phyloP scores from a whole-genome alignment of 2,113 vertebrate genomes.

The Xiphophorus couchianus region DNA sequence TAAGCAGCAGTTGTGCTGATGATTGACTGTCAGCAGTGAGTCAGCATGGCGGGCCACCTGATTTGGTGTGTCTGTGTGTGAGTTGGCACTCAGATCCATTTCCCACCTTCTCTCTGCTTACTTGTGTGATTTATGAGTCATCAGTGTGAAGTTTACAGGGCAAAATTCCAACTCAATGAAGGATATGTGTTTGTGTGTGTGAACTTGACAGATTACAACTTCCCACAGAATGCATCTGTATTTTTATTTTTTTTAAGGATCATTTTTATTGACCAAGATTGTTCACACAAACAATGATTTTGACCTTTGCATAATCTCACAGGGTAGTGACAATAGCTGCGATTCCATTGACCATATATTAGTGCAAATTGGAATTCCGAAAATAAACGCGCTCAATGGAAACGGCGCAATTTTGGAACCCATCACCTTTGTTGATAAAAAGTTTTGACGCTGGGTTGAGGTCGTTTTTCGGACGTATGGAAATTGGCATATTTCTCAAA shows the following conservation, averaged over 20 bases:
- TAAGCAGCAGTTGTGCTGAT: constrained; percentile 43
- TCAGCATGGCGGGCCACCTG: constrained; percentile 20
- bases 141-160: constrained; percentile 15
- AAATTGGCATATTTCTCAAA: too few species aligned
- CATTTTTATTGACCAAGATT: background rate
- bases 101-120: constrained; percentile 22
- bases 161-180: constrained; percentile 17
- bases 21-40: constrained; percentile 41
- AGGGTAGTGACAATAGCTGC: background rate
- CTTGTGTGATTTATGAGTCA: constrained; percentile 46
- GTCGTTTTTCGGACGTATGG: too few species aligned
- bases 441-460: too few species aligned
- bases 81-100: constrained; percentile 12
- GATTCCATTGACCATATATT: too few species aligned
- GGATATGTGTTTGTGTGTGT: background rate
- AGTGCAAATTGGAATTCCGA: too few species aligned
- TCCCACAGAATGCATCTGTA: constrained; percentile 16
- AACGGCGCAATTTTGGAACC: too few species aligned
- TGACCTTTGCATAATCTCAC: background rate
- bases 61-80: background rate
- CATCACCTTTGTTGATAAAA: too few species aligned
- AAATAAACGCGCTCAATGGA: too few species aligned
- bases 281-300: background rate
- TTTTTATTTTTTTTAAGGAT: background rate
- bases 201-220: constrained; percentile 22